Evolutionary conservation across 1,140 invertebrate genomes (phyloP).

Genomic region (Stratiolaelaps scimitus): DNA sequence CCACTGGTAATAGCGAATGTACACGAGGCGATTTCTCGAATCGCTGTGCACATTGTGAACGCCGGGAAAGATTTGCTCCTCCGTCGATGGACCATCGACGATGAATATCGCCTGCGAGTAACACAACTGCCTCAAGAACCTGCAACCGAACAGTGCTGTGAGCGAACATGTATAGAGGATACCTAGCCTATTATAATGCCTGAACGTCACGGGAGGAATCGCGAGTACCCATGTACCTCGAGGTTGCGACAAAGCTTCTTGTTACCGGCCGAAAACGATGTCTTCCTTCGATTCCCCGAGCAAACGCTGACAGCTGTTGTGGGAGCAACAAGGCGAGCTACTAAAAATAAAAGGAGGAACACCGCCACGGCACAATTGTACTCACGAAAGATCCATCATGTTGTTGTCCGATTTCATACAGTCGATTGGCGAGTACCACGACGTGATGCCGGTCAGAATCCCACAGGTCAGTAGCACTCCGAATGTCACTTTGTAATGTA

Average conservation of each 20-base stretch:
- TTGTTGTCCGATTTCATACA: neutral
- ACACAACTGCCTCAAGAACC: neutral
- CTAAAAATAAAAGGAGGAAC: neutral
- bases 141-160: neutral
- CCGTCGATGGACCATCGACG: neutral
- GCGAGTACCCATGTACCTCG: too few relatives aligned
- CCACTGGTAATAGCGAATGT: slow-evolving; percentile 19
- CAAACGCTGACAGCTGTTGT: too few relatives aligned
- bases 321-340: neutral
- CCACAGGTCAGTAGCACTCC: slow-evolving; percentile 7
- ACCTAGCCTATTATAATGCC: too few relatives aligned
- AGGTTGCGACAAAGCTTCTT: too few relatives aligned
- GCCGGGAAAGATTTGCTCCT: neutral
- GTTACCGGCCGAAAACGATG: too few relatives aligned
- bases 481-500: slow-evolving; percentile 12
- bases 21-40: neutral
- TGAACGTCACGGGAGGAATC: too few relatives aligned
- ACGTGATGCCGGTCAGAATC: neutral
- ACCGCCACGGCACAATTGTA: neutral
- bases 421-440: slow-evolving; percentile 1
- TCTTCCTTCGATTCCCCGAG: too few relatives aligned
- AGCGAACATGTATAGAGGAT: too few relatives aligned
- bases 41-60: neutral
- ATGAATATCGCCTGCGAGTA: slow-evolving; percentile 8
- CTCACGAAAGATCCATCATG: neutral